phyloP scores from a whole-genome alignment of 2,888 invertebrate genomes.

The Drosophila vallismaia region DNA sequence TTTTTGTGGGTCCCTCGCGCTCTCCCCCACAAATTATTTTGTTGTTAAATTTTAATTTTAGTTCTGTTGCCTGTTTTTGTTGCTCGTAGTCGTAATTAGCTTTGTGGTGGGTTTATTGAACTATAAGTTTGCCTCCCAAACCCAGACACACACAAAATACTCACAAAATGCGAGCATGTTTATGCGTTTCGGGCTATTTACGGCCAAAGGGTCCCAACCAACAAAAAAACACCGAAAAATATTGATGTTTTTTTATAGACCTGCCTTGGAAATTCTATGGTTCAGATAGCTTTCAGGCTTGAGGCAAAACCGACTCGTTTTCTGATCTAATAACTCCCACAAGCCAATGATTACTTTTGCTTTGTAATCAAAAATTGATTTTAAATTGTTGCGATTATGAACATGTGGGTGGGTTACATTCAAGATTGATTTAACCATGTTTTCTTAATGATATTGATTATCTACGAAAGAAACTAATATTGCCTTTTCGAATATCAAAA shows the following conservation, averaged over 20 bases:
- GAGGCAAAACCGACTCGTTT: conserved; percentile 10
- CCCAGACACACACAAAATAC: neutral
- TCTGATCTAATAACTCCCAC: conserved; percentile 45
- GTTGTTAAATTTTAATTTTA: conserved; percentile 43
- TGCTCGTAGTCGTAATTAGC: conserved; percentile 32
- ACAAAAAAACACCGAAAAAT: conserved; percentile 18
- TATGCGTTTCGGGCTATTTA: conserved; percentile 59
- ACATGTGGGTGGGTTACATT: neutral
- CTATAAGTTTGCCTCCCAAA: conserved; percentile 35
- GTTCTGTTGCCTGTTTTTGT: conserved; percentile 18
- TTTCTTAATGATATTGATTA: neutral
- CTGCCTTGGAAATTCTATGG: conserved; percentile 23
- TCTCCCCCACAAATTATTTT: conserved; percentile 35
- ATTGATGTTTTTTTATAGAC: conserved; percentile 41
- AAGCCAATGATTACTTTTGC: conserved; percentile 19
- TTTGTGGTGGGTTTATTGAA: conserved; percentile 65
- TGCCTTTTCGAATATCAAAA: neutral
- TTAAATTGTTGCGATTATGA: conserved; percentile 15
- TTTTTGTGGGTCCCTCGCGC: neutral
- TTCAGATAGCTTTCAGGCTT: conserved; percentile 13
- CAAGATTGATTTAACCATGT: neutral
- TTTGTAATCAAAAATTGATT: conserved; percentile 7
- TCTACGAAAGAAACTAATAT: neutral
- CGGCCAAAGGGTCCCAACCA: conserved; percentile 46
- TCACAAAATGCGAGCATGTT: conserved; percentile 28